phyloP scores from a whole-genome alignment of 2,797 vertebrate species.

The Taeniopygia guttata region DNA sequence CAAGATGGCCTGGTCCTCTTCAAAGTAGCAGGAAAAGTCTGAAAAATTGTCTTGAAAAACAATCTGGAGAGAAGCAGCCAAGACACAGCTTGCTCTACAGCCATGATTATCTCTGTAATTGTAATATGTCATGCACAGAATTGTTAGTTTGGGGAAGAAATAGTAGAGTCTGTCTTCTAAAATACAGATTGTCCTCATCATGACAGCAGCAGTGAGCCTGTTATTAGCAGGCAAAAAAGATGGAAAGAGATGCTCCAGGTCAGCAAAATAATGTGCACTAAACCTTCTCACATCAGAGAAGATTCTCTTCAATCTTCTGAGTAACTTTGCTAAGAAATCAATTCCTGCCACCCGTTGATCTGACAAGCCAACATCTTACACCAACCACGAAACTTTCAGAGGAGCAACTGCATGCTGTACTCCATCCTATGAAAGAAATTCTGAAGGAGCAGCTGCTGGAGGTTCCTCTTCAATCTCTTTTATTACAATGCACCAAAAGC shows the following conservation, averaged over 20 bases:
- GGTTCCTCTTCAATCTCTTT: not conserved
- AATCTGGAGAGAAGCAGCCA: not conserved
- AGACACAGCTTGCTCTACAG: not conserved
- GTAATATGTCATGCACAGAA: not conserved
- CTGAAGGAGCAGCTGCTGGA: not conserved
- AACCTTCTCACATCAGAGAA: not conserved
- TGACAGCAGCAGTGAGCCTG: not conserved
- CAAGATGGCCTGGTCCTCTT: not conserved
- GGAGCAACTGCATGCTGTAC: not conserved
- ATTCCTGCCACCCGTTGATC: not conserved
- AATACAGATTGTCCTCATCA: not conserved
- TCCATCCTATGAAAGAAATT: not conserved
- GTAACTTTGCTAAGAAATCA: not conserved
- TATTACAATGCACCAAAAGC: not conserved
- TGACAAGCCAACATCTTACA: not conserved
- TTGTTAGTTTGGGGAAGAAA: not conserved
- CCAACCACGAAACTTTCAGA: not conserved
- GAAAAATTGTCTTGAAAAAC: not conserved
- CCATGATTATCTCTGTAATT: not conserved
- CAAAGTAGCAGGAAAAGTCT: not conserved
- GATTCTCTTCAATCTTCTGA: not conserved
- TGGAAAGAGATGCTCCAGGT: not conserved
- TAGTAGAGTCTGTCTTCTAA: not conserved
- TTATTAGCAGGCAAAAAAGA: not conserved
- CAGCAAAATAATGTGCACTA: not conserved